Evolutionary conservation across 2,888 invertebrate species (phyloP).

Genomic region (Agrypnus murinus): DNA sequence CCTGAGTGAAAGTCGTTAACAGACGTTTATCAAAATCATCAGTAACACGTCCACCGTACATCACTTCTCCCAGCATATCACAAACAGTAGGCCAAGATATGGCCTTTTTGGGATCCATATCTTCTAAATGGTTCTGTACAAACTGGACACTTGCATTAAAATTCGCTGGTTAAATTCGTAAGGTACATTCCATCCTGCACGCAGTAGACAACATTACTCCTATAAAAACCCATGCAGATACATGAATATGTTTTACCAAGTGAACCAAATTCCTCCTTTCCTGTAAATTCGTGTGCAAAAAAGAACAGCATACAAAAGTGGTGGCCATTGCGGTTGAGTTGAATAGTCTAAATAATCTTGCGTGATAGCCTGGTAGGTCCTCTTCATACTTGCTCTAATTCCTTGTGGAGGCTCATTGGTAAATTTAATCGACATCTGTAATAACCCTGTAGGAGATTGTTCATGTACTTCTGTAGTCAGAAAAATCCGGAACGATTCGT

Average conservation of each 20-base stretch:
- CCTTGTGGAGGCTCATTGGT: no score
- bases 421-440: no score
- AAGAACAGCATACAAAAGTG: conserved; percentile 93
- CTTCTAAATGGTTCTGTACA: no score
- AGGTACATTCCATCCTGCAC: no score
- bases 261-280: conserved; percentile 97
- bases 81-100: conserved; percentile 98
- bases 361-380: no score
- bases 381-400: conserved; percentile 93
- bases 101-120: conserved; percentile 97
- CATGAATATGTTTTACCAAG: conserved; percentile 74
- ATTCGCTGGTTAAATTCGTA: conserved; percentile 99
- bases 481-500: conserved; percentile 92
- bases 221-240: no score
- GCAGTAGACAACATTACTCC: no score
- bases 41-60: no score
- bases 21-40: conserved; percentile 97
- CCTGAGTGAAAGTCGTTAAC: conserved; percentile 91
- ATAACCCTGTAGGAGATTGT: conserved; percentile 94
- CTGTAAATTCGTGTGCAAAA: conserved; percentile 95
- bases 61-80: no score
- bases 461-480: conserved; percentile 95
- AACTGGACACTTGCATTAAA: no score
- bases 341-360: conserved; percentile 96
- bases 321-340: conserved; percentile 94